Evolutionary conservation across 2,113 vertebrate species (phyloP), one percentile per base, ranked within the genome.

Genomic region (Alaudala cheleensis): DNA sequence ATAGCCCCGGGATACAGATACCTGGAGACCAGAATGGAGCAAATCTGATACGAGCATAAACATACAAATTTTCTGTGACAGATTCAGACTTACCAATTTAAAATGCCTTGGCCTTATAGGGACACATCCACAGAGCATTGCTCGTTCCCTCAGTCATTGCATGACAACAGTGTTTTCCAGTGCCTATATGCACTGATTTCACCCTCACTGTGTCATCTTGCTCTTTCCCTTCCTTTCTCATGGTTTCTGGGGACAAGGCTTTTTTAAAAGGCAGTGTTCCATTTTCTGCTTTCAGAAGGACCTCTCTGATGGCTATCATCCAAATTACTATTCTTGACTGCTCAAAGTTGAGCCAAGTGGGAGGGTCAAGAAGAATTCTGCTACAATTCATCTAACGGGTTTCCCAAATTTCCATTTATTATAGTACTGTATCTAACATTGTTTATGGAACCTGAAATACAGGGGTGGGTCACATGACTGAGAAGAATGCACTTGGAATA

Each of bases 141-240:
- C n/a, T 85, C 71, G 37, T 50, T 81, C 69, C 2, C 0, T 42
- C 42, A 64, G 26, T 42, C 4, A 1, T 4, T 89, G 44, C 44
- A 56, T 21, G 60, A 62, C 47, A 77, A 8, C 5, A 7, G 18
- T 47, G 51, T 77, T 88, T 92, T 81, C 26, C 24, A 51, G 57
- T n/a, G 51, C 31, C 50, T 40, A 20, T 7, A 2, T 3, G 39
- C 39, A 54, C 10, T 0, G 51, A 67, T 86, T 94, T 83, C 81
- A 81, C 47, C 60, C 56, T 42, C 34, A 22, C 51, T 71, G 50
- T 37, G 22, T 72, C 47, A n/a, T 85, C 45, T 80, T 69, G 65
- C 21, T 79, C 53, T 93, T 82, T 90, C 61, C 40, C 70, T 93
- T 94, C 84, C 89, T 89, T 74, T 72, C 74, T 51, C 16, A 4